A percentile compares a stretch with the other conserved stretches of the same genome.
Evolutionary conservation across 2,888 invertebrate species (phyloP).

Genomic region (Eretmocerus hayati): DNA sequence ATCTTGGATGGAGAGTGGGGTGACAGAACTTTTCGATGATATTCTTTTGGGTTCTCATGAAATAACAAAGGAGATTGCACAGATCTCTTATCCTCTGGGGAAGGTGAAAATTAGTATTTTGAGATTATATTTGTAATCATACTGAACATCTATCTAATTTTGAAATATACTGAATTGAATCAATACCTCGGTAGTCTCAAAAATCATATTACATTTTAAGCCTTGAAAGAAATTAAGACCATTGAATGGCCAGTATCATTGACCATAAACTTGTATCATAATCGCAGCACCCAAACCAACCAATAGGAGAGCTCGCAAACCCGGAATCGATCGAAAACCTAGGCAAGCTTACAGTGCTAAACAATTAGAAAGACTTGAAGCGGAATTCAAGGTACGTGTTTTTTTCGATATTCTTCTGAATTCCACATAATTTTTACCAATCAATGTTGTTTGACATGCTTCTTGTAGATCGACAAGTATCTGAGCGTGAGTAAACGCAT

Average conservation of each 20-base stretch:
- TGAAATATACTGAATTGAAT: not conserved
- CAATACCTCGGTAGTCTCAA: no score
- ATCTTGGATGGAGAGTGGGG: no score
- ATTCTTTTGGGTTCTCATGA: no score
- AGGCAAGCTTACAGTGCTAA: conserved; percentile 94
- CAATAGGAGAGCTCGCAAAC: conserved; percentile 73
- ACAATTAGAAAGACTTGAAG: conserved; percentile 84
- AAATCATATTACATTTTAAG: no score
- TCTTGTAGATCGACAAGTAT: conserved; percentile 77
- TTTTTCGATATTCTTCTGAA: not conserved
- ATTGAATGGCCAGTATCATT: not conserved
- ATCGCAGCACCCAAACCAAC: conserved; percentile 66
- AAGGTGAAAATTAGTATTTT: no score
- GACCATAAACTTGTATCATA: not conserved
- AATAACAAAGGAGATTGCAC: no score
- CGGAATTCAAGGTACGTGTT: conserved; percentile 73
- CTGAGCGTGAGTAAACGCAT: conserved; percentile 91
- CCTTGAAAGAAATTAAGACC: no score
- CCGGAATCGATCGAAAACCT: conserved; percentile 87
- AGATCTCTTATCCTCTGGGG: no score
- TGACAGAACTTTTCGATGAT: no score
- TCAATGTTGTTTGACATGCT: no score
- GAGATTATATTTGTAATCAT: not conserved
- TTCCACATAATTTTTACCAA: not conserved
- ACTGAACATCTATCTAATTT: not conserved